Percentiles rank a stretch among this genome's conserved stretches.
Evolutionary conservation across 2,797 vertebrate species (phyloP).

Genomic region (Hippopotamyrus pictus): DNA sequence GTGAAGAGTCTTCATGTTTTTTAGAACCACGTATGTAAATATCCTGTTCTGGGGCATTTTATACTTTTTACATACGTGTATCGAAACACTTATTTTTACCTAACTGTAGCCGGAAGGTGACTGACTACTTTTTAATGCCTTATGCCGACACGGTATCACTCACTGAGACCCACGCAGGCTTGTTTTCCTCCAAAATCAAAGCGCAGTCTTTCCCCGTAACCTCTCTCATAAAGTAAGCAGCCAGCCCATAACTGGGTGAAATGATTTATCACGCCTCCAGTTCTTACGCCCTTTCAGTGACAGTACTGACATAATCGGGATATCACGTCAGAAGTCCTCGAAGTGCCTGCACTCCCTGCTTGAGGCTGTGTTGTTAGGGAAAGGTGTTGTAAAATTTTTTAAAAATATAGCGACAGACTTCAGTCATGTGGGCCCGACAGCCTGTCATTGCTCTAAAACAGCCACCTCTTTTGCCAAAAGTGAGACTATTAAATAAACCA

Average conservation of each 20-base stretch:
- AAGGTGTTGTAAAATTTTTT: neutral
- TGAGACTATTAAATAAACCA: neutral
- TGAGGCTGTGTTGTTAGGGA: neutral
- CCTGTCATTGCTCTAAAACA: neutral
- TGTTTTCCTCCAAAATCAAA: neutral
- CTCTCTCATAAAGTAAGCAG: neutral
- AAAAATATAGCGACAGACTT: neutral
- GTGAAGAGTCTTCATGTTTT: slow-evolving; percentile 33
- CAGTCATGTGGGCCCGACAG: neutral
- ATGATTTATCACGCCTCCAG: neutral
- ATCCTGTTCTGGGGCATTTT: slow-evolving; percentile 46
- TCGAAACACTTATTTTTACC: slow-evolving; percentile 49
- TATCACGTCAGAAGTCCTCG: neutral
- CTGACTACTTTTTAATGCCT: slow-evolving; percentile 27
- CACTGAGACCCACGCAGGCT: neutral
- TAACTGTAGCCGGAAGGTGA: slow-evolving; percentile 52
- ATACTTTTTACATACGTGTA: slow-evolving; percentile 53
- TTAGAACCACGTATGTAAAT: slow-evolving; percentile 53
- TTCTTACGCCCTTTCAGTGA: neutral
- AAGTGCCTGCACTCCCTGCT: neutral
- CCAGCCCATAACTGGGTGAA: neutral
- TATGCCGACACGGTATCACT: neutral
- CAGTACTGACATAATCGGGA: neutral
- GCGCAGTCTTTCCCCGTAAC: neutral
- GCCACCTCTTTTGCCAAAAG: neutral